A percentile compares a stretch with the other conserved stretches of the same genome.
phyloP scores from a whole-genome alignment of 1,140 invertebrate species.

The Geopemphigus sp. region DNA sequence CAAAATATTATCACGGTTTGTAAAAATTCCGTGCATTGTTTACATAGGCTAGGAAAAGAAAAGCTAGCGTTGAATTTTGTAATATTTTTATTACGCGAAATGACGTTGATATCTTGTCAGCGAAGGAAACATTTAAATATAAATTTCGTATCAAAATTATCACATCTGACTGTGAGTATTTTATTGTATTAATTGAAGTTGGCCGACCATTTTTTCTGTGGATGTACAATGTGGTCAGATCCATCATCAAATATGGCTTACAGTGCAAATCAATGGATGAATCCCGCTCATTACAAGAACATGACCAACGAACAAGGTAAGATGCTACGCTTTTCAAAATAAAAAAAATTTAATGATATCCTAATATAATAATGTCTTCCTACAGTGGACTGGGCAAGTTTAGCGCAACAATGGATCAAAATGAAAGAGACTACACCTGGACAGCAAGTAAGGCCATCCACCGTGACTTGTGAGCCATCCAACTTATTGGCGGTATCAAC shows the following conservation, averaged over 20 bases:
- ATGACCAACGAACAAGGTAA: constrained; percentile 60
- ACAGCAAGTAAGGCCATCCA: constrained; percentile 56
- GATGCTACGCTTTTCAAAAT: neutral
- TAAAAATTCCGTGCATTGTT: no score
- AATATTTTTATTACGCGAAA: no score
- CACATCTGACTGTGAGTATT: no score
- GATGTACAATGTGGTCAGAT: neutral
- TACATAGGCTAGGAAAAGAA: no score
- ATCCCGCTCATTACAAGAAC: constrained; percentile 67
- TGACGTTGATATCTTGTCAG: no score
- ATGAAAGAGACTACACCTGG: constrained; percentile 75
- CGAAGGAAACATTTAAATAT: no score
- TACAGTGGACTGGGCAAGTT: constrained; percentile 87
- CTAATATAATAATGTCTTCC: constrained; percentile 50
- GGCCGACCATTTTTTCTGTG: no score
- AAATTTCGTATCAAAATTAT: no score
- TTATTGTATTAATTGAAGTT: no score
- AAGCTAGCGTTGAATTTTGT: no score
- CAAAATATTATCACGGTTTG: no score
- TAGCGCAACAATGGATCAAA: constrained; percentile 96
- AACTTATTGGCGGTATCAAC: constrained; percentile 53
- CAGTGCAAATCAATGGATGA: constrained; percentile 62
- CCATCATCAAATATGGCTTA: constrained; percentile 28
- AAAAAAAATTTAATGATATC: constrained; percentile 45
- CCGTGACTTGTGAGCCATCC: constrained; percentile 34